Evolutionary conservation across 2,113 vertebrate genomes (phyloP).

Genomic region (Dipodomys merriami): DNA sequence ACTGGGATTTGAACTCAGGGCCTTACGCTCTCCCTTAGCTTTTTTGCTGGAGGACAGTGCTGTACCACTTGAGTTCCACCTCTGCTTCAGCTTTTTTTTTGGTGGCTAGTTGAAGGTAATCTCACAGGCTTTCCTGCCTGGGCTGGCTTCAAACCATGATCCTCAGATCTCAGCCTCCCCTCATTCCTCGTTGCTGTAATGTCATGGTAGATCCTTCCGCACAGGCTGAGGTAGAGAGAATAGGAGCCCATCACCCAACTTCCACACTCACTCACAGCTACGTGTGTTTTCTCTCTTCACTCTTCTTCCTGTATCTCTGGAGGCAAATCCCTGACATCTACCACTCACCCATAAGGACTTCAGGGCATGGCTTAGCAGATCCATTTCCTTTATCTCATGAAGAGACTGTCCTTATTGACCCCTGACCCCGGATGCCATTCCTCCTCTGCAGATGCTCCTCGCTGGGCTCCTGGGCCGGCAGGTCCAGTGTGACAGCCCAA

Average conservation of each 20-base stretch:
- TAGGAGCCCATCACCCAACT: accelerated
- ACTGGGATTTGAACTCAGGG: no score
- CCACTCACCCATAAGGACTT: neutral
- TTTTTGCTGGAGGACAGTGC: no score
- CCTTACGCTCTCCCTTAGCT: no score
- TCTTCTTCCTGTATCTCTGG: neutral
- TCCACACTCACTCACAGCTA: accelerated
- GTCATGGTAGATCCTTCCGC: no score
- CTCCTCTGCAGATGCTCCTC: neutral
- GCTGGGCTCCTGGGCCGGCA: neutral
- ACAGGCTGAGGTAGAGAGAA: accelerated
- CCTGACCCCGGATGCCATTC: neutral
- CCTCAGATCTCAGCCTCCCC: no score
- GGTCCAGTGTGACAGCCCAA: neutral
- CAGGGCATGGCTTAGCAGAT: neutral
- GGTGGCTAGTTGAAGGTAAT: no score
- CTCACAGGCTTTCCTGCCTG: no score
- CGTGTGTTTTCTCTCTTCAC: neutral
- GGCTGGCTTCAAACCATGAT: no score
- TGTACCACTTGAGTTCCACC: no score
- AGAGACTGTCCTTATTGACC: no score
- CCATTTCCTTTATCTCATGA: neutral
- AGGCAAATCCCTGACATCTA: neutral
- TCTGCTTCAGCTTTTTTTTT: no score
- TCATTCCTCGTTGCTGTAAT: no score